phyloP scores from a whole-genome alignment of 2,888 invertebrate species.

The Rhingia campestris region DNA sequence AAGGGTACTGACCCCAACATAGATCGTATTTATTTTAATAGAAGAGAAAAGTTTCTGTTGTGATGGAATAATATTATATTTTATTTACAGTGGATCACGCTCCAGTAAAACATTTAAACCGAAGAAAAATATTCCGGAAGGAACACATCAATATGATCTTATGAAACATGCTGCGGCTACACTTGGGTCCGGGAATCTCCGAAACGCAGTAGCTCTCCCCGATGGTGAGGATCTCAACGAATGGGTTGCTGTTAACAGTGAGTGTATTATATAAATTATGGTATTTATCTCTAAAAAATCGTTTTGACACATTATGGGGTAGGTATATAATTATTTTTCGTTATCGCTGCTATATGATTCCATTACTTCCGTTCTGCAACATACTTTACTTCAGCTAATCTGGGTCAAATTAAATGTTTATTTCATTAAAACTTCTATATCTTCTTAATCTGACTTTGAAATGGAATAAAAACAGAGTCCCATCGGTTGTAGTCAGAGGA shows the following conservation, averaged over 20 bases:
- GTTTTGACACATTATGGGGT: too few relatives aligned
- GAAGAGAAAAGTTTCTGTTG: background rate
- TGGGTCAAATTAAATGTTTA: too few relatives aligned
- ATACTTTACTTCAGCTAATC: too few relatives aligned
- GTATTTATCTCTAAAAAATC: background rate
- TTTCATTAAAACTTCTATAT: too few relatives aligned
- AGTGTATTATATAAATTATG: constrained; percentile 82
- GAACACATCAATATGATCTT: constrained; percentile 98
- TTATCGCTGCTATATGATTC: too few relatives aligned
- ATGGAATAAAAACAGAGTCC: too few relatives aligned
- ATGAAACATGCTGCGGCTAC: constrained; percentile 99
- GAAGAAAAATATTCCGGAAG: constrained; percentile 99
- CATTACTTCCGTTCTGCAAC: too few relatives aligned
- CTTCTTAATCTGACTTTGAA: too few relatives aligned
- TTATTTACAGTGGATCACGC: constrained; percentile 83
- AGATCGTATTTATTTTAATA: constrained; percentile 24
- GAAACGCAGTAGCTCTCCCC: constrained; percentile 97
- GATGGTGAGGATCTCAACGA: constrained; percentile 99
- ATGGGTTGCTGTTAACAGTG: constrained; percentile 99
- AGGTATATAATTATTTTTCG: too few relatives aligned
- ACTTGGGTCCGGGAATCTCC: constrained; percentile 97
- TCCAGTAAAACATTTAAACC: constrained; percentile 99
- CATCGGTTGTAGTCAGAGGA: too few relatives aligned
- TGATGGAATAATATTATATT: background rate
- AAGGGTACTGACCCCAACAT: constrained; percentile 43